Base-by-base conservation (phyloP, 2,113 vertebrate species). In the Istiophorus platypterus region DNA sequence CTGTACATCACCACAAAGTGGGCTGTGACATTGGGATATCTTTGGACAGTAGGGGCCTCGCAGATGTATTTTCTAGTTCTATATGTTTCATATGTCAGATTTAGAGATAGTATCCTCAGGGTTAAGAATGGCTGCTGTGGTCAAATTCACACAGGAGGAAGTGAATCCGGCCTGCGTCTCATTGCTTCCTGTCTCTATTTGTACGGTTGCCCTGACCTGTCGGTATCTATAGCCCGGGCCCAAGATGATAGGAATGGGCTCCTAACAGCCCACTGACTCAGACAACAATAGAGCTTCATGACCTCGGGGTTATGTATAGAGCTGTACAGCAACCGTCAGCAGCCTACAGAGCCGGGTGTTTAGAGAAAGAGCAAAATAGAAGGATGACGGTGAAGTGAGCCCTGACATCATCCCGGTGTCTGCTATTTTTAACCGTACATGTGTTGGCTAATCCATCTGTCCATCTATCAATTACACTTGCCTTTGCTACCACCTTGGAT, bases 191-290 rank as follows among this genome's bases (percentile, higher is more conserved):
- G 45, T 84, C 78, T 92, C 85, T 91, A 87, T 94, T 92, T 92
- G 84, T 78, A 76, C 73, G 39, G 9, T 34, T 59, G 65, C 79
- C 85, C 72, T 89, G 92, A 93, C 92, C 88, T 80, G 65, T 57
- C 80, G 84, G 84, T 94, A 94, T 94, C 88, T 94, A 92, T 94
- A 94, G 90, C 70, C 11, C 67, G 67, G 69, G 87, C 89, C 81
- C 76, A 87, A 85, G 81, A 88, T 72, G 70, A 76, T 67, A 76
- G 86, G 87, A 92, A 90, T 85, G 72, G 83, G 83, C 72, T 80
- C 84, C 81, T 84, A 20, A 66, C 7, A 49, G 58, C 76, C 84
- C 9, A 67, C 82, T 78, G 88, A 85, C 81, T 85, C 17, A 42
- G 82, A 87, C 88, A 80, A 92, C 93, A 92, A 91, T 94, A 90